Percentiles rank a stretch among this genome's conserved stretches.
phyloP scores from a whole-genome alignment of 2,888 invertebrate species.

The Andrena praecox region DNA sequence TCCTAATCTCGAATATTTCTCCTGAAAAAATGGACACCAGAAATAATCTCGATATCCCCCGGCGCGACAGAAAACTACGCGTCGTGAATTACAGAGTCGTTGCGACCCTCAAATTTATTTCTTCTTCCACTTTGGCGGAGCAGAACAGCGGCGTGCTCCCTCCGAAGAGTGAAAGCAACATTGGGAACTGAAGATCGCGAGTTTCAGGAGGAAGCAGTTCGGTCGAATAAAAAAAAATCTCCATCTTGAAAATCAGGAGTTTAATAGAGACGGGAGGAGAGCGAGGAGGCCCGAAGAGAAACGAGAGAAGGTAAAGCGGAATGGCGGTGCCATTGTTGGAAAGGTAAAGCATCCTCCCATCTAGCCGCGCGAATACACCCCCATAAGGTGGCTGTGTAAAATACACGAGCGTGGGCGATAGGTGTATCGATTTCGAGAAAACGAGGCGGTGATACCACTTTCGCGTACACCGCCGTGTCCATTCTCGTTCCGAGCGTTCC shows the following conservation, averaged over 20 bases:
- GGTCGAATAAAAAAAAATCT: not conserved
- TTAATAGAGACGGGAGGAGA: not conserved
- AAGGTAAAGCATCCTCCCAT: constrained; percentile 26
- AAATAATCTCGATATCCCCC: no score
- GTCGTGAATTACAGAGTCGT: no score
- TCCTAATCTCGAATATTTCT: no score
- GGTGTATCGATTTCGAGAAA: constrained; percentile 66
- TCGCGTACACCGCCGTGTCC: constrained; percentile 49
- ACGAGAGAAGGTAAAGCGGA: constrained; percentile 23
- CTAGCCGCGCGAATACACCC: not conserved
- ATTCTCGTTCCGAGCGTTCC: constrained; percentile 44
- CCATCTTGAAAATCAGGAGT: not conserved
- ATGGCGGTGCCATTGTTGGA: constrained; percentile 32
- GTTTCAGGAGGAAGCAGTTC: not conserved
- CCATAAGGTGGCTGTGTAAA: constrained; percentile 16
- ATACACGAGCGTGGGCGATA: constrained; percentile 47
- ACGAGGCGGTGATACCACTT: constrained; percentile 58
- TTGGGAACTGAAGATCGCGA: not conserved
- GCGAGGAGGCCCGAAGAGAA: constrained; percentile 9
- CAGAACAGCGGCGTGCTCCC: no score
- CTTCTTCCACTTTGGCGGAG: no score
- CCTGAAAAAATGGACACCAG: no score
- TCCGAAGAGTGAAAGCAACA: not conserved
- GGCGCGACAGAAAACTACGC: no score
- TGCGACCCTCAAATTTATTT: no score